Percentiles rank a stretch among this genome's conserved stretches.
Evolutionary conservation across 1,140 invertebrate genomes (phyloP).

Genomic region (Heliconius eleuchia): DNA sequence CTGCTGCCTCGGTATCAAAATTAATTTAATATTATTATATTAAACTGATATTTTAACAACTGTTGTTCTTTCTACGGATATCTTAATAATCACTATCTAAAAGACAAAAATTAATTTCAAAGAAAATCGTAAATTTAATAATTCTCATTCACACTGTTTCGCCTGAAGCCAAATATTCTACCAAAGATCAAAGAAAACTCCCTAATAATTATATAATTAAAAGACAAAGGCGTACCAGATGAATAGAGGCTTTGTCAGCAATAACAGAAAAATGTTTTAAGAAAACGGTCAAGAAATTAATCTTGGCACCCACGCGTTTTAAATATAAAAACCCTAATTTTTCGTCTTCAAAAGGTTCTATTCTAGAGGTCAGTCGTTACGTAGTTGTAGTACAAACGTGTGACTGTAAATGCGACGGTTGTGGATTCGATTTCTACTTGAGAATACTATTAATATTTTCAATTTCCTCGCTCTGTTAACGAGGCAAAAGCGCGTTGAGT

Average conservation of each 20-base stretch:
- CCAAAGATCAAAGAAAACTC: background rate
- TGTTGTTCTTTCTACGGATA: background rate
- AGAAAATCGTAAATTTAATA: background rate
- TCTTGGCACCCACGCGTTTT: slow-evolving; percentile 2
- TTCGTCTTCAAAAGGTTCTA: background rate
- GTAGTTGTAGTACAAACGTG: too few relatives aligned
- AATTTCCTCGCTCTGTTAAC: too few relatives aligned
- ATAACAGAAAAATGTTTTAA: slow-evolving; percentile 4
- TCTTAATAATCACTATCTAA: background rate
- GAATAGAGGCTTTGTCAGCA: background rate
- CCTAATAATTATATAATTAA: slow-evolving; percentile 11
- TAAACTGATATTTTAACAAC: background rate
- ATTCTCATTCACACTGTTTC: slow-evolving; percentile 5
- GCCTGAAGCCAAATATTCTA: background rate
- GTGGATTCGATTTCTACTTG: too few relatives aligned
- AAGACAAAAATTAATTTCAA: background rate
- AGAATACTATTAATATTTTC: too few relatives aligned
- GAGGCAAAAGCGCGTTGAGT: too few relatives aligned
- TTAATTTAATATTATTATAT: too few relatives aligned
- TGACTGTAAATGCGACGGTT: too few relatives aligned
- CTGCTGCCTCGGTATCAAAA: too few relatives aligned
- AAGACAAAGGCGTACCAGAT: background rate
- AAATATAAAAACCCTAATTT: background rate
- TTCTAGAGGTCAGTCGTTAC: too few relatives aligned
- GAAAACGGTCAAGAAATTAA: slow-evolving; percentile 1